Conservation (phyloP, 2,113 vertebrate genomes). For the Anthoscopus minutus region DNA sequence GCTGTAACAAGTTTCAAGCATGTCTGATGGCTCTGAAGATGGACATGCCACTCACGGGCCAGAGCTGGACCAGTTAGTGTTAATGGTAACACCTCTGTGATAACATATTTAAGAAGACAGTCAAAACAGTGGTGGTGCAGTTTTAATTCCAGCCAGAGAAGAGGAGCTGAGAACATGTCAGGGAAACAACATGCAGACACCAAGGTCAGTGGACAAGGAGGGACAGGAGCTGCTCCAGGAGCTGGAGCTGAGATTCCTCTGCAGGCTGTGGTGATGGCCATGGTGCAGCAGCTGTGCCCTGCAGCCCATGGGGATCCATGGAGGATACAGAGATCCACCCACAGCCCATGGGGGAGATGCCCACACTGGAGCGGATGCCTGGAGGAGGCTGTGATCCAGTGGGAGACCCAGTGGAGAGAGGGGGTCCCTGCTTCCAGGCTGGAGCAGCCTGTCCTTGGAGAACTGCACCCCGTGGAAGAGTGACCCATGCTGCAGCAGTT, state of each 20-base stretch:
- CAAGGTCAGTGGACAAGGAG: background rate
- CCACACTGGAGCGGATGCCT: too few species aligned
- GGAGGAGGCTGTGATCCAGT: background rate
- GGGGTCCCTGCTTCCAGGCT: background rate
- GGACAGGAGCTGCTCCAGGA: background rate
- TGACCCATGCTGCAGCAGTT: accelerated
- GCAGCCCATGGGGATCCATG: too few species aligned
- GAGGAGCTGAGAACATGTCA: background rate
- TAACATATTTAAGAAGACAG: background rate
- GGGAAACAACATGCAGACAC: background rate
- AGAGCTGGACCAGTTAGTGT: background rate
- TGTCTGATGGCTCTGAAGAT: background rate
- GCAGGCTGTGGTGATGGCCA: background rate
- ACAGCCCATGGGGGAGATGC: too few species aligned
- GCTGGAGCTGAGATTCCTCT: accelerated
- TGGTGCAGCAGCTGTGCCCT: too few species aligned
- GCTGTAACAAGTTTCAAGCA: background rate
- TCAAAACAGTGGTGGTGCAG: background rate
- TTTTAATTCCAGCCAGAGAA: background rate
- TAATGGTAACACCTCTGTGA: background rate
- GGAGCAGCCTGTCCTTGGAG: background rate
- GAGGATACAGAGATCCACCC: too few species aligned
- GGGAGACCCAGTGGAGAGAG: accelerated
- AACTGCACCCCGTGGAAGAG: background rate
- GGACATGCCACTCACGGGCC: background rate